phyloP scores from a whole-genome alignment of 2,113 vertebrate genomes.

The Myanophis thanlyinensis region DNA sequence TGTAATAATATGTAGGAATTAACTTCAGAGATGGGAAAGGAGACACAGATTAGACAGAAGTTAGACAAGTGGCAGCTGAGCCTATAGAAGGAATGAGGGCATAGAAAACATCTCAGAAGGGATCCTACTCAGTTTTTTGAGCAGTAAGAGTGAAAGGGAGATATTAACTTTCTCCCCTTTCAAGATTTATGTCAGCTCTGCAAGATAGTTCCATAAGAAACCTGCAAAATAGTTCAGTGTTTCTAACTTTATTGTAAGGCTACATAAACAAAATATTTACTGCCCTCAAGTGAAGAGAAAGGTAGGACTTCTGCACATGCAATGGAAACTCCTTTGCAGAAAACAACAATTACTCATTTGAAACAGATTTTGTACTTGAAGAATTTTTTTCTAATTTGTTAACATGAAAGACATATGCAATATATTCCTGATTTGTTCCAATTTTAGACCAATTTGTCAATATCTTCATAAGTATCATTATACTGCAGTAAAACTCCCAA shows the following conservation, averaged over 20 bases:
- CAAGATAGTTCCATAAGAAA: not conserved
- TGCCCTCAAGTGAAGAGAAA: not conserved
- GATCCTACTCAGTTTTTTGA: not conserved
- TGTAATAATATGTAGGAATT: not conserved
- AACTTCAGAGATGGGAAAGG: not conserved
- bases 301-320: not conserved
- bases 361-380: not conserved
- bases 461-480: not conserved
- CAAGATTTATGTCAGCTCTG: not conserved
- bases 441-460: conserved; percentile 3
- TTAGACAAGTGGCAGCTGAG: not conserved
- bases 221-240: not conserved
- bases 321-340: not conserved
- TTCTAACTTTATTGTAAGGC: not conserved
- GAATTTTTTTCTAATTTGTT: not conserved
- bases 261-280: not conserved
- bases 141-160: not conserved
- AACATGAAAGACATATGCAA: not conserved
- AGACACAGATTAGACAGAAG: not conserved
- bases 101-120: not conserved
- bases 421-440: conserved; percentile 1
- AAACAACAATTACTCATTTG: not conserved
- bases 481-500: not conserved
- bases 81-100: not conserved
- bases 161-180: not conserved